Evolutionary conservation across 2,797 vertebrate genomes (phyloP).

Genomic region (Eutrigla gurnardus): DNA sequence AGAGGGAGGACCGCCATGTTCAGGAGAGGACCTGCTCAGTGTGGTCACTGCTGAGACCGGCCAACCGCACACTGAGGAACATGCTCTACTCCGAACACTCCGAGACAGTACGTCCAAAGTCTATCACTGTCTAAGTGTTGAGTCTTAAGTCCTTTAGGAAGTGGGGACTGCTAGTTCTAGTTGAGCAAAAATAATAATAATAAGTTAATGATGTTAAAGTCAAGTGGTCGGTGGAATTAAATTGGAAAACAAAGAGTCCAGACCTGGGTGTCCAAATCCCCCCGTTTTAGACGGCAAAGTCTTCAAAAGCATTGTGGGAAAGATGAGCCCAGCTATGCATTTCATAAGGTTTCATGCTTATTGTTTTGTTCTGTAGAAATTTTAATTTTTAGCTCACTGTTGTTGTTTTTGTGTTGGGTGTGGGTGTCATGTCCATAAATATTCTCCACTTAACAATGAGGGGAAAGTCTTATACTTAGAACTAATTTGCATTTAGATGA

Average conservation of each 20-base stretch:
- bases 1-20: conserved; percentile 93
- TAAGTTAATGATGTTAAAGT: neutral
- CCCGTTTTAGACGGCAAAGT: neutral
- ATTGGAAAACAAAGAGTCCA: neutral
- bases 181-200: neutral
- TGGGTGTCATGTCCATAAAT: neutral
- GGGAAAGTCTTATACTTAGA: neutral
- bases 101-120: conserved; percentile 88
- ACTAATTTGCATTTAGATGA: neutral
- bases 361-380: conserved; percentile 17
- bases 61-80: conserved; percentile 95
- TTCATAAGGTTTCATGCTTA: conserved; percentile 28
- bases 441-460: neutral
- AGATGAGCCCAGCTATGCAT: conserved; percentile 21
- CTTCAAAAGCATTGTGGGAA: conserved; percentile 15
- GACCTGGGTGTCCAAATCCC: conserved; percentile 1
- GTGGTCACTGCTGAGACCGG: conserved; percentile 95
- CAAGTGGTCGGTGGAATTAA: neutral
- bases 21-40: conserved; percentile 97
- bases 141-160: neutral
- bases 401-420: conserved; percentile 23
- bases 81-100: conserved; percentile 98
- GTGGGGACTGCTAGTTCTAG: neutral
- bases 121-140: neutral
- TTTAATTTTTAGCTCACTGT: conserved; percentile 38